Conservation (phyloP, 2,113 vertebrate genomes). For the Hippocampus zosterae region DNA sequence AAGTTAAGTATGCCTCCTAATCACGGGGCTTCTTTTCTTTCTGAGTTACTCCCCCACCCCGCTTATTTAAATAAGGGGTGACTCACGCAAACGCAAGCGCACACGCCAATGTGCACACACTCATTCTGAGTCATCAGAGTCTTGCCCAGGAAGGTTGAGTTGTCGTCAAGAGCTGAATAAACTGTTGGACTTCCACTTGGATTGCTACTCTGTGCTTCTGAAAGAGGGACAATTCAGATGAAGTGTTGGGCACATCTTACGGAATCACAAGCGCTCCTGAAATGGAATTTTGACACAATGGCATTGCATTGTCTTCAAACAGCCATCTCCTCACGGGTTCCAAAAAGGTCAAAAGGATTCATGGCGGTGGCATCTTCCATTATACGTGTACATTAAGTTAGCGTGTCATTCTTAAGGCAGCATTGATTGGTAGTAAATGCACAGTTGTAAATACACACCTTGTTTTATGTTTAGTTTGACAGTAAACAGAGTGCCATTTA, state of each 20-base stretch:
- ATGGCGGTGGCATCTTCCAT: too few relatives aligned
- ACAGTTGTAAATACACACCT: not conserved
- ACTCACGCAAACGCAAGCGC: constrained; percentile 42
- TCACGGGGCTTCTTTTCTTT: constrained; percentile 49
- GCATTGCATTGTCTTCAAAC: not conserved
- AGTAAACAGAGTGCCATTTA: too few relatives aligned
- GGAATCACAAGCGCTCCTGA: constrained; percentile 2
- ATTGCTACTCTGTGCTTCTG: constrained; percentile 4
- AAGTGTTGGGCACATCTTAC: constrained; percentile 2
- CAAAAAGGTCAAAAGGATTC: too few relatives aligned
- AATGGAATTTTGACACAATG: not conserved
- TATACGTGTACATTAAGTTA: too few relatives aligned
- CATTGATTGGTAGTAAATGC: too few relatives aligned
- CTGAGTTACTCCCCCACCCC: constrained; percentile 41
- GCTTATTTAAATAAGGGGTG: constrained; percentile 54
- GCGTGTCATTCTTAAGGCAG: too few relatives aligned
- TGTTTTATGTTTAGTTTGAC: not conserved
- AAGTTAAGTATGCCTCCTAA: constrained; percentile 46
- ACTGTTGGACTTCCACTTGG: constrained; percentile 20
- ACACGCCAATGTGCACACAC: constrained; percentile 24
- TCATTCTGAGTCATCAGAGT: constrained; percentile 45
- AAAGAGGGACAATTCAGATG: constrained; percentile 4
- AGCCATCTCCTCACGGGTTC: too few relatives aligned
- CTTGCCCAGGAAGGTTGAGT: constrained; percentile 42
- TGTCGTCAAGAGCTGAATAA: constrained; percentile 29